Conservation (phyloP, 2,797 vertebrate species). For the Gambusia yucatana region DNA sequence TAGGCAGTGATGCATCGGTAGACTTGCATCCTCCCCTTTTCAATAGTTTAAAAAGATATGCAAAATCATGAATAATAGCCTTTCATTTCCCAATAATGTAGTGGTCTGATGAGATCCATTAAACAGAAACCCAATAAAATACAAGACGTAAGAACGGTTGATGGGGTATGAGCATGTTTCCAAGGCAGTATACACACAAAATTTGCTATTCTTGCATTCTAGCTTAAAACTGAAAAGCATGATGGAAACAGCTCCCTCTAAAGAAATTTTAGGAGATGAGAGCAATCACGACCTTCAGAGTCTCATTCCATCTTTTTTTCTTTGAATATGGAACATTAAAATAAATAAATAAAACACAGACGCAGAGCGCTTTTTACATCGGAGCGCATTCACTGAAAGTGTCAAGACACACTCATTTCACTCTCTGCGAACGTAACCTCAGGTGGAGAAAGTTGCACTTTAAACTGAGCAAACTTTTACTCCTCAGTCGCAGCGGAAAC, state of each 20-base stretch:
- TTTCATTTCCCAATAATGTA: neutral
- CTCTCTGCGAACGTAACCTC: slow-evolving; percentile 54
- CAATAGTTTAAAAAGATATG: neutral
- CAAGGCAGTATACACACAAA: neutral
- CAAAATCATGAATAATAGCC: neutral
- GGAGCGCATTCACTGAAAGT: slow-evolving; percentile 25
- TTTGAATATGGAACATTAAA: slow-evolving; percentile 11
- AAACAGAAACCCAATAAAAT: neutral
- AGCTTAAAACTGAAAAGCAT: slow-evolving; percentile 11
- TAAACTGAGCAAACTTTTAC: slow-evolving; percentile 70
- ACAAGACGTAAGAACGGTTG: neutral
- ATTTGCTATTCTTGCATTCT: slow-evolving; percentile 23
- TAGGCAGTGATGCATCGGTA: neutral
- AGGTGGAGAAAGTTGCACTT: slow-evolving; percentile 68
- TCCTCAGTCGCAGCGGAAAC: slow-evolving; percentile 64
- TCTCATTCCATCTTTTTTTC: slow-evolving; percentile 22
- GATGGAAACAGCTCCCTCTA: slow-evolving; percentile 15
- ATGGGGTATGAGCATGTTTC: neutral
- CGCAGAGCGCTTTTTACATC: slow-evolving; percentile 31
- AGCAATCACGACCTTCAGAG: slow-evolving; percentile 28
- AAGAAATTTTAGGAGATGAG: neutral
- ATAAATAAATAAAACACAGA: slow-evolving; percentile 25
- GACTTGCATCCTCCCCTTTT: neutral
- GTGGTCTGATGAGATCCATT: neutral
- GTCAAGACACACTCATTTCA: slow-evolving; percentile 45